Conservation (phyloP, 2,797 vertebrate species). For the Galagoides demidoff region DNA sequence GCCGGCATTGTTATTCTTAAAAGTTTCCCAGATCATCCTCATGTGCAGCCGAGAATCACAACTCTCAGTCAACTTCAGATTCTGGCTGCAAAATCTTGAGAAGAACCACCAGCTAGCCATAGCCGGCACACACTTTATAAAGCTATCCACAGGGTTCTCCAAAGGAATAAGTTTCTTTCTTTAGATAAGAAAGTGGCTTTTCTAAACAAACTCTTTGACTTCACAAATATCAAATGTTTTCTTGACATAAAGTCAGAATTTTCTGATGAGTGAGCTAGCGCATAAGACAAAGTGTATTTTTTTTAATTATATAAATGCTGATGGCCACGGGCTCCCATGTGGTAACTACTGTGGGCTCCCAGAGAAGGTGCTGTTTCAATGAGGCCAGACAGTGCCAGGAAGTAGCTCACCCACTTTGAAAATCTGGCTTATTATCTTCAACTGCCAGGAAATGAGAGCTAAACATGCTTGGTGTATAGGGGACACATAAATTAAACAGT, state of each 20-base stretch:
- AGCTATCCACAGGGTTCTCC: not conserved
- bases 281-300: conserved; percentile 29
- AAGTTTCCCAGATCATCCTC: not conserved
- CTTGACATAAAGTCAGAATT: conserved; percentile 1
- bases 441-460: conserved; percentile 20
- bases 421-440: conserved; percentile 45
- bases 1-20: not conserved
- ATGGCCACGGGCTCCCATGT: not conserved
- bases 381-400: not conserved
- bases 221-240: conserved; percentile 19
- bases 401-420: conserved; percentile 46
- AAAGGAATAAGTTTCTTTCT: not conserved
- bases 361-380: not conserved
- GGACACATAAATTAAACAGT: conserved; percentile 54
- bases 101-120: not conserved
- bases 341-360: not conserved
- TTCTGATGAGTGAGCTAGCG: not conserved
- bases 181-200: not conserved
- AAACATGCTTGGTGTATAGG: not conserved
- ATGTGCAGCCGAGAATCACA: not conserved
- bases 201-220: conserved; percentile 27
- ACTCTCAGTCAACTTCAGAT: not conserved
- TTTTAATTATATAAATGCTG: not conserved
- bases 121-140: not conserved
- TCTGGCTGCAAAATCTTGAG: not conserved